Conservation (phyloP, 2,797 vertebrate species). For the Tenualosa ilisha region DNA sequence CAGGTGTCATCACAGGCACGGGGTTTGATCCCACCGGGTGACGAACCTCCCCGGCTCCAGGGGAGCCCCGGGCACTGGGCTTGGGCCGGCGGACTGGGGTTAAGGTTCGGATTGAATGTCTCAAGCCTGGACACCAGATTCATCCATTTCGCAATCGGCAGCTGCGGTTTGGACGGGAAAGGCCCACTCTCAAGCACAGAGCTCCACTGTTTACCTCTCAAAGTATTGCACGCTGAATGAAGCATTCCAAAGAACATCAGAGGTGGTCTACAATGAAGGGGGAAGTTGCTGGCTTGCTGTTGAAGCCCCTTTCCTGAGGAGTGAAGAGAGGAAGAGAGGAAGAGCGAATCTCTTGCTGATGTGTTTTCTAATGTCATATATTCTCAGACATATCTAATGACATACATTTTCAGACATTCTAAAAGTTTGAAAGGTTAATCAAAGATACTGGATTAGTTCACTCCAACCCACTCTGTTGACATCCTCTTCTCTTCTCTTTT, state of each 20-base stretch:
- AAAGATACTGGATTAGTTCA: too few relatives aligned
- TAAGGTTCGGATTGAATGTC: constrained; percentile 14
- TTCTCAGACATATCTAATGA: too few relatives aligned
- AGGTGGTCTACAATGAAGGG: constrained; percentile 12
- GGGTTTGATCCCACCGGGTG: constrained; percentile 23
- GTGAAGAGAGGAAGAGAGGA: too few relatives aligned
- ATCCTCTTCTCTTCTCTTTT: too few relatives aligned
- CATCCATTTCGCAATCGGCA: constrained; percentile 22
- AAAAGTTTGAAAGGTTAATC: too few relatives aligned
- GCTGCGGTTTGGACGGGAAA: not conserved
- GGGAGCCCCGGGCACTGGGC: not conserved
- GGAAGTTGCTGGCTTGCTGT: not conserved
- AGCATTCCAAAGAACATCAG: not conserved
- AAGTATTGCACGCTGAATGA: not conserved
- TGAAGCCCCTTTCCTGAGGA: not conserved
- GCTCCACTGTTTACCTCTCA: constrained; percentile 20
- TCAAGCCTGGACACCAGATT: constrained; percentile 16
- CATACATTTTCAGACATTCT: too few relatives aligned
- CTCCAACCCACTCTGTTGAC: too few relatives aligned
- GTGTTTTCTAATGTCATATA: not conserved
- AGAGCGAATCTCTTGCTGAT: not conserved
- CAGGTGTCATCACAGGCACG: constrained; percentile 18
- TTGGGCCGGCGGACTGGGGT: not conserved
- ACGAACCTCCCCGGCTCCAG: not conserved
- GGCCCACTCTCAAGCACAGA: not conserved